phyloP scores from a whole-genome alignment of 2,797 vertebrate genomes.

The Glyptemys insculpta region DNA sequence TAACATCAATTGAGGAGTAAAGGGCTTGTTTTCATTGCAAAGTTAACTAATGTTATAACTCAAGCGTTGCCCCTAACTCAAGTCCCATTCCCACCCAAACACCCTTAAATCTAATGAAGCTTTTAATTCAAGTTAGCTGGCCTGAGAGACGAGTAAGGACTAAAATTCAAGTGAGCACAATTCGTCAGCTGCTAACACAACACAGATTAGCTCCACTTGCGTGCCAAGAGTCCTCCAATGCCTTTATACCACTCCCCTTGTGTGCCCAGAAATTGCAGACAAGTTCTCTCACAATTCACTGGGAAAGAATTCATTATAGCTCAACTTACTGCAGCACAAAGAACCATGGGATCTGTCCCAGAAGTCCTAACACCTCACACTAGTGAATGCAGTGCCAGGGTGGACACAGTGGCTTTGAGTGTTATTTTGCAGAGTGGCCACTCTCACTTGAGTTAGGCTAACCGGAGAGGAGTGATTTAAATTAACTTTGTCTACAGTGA shows the following conservation, averaged over 20 bases:
- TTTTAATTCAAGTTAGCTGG: background rate
- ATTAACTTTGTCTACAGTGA: accelerated
- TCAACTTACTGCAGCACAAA: background rate
- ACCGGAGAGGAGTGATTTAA: accelerated
- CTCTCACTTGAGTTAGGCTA: background rate
- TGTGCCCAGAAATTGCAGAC: background rate
- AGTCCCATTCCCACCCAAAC: background rate
- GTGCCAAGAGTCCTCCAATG: background rate
- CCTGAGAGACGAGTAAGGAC: background rate
- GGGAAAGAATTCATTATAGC: background rate
- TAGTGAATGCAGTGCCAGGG: accelerated
- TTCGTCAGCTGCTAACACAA: background rate
- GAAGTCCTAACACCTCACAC: background rate
- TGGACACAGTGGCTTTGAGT: background rate
- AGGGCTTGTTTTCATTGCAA: background rate
- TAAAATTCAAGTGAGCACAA: background rate
- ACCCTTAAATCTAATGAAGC: background rate
- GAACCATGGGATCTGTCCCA: background rate
- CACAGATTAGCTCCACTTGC: background rate
- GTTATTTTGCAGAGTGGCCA: background rate
- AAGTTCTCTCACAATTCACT: accelerated
- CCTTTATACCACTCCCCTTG: background rate
- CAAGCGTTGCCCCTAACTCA: background rate
- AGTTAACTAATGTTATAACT: background rate
- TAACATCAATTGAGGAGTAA: background rate